Percentiles rank a stretch among this genome's conserved stretches.
These are phyloP conservation scores for Ganaspis sp. DNA, from an alignment of 1,140 invertebrate species.

Conservation along the genomic window DNA sequence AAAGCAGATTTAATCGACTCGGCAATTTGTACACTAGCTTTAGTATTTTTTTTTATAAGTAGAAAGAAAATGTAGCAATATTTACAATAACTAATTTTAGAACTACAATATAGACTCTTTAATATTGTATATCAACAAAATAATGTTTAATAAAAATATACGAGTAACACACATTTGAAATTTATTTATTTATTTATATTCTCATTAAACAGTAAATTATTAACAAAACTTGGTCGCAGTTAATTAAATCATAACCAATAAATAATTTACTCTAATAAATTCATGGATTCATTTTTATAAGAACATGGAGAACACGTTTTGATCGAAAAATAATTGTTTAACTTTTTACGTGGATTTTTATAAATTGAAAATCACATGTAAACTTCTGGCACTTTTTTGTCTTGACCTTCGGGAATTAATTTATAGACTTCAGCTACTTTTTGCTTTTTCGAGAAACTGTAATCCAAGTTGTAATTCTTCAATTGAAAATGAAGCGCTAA, in stretches of 20 bases:
- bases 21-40: slow-evolving; percentile 10
- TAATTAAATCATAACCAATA: neutral
- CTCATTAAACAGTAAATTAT: neutral
- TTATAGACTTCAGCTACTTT: neutral
- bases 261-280: neutral
- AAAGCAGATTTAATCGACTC: neutral
- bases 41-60: neutral
- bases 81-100: slow-evolving; percentile 27
- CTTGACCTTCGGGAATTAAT: neutral
- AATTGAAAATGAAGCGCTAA: neutral
- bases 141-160: neutral
- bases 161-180: neutral
- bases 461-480: neutral
- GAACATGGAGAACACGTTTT: no score
- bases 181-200: neutral
- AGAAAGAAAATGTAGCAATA: neutral
- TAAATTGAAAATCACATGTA: neutral
- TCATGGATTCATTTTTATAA: no score
- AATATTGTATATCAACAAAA: slow-evolving; percentile 20
- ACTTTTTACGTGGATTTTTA: no score
- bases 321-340: no score
- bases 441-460: neutral
- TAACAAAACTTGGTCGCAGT: no score
- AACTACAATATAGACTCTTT: neutral
- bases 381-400: neutral